Percentiles rank a stretch among this genome's conserved stretches.
Evolutionary conservation across 1,140 invertebrate genomes (phyloP).

Genomic region (Drosophila parvula): DNA sequence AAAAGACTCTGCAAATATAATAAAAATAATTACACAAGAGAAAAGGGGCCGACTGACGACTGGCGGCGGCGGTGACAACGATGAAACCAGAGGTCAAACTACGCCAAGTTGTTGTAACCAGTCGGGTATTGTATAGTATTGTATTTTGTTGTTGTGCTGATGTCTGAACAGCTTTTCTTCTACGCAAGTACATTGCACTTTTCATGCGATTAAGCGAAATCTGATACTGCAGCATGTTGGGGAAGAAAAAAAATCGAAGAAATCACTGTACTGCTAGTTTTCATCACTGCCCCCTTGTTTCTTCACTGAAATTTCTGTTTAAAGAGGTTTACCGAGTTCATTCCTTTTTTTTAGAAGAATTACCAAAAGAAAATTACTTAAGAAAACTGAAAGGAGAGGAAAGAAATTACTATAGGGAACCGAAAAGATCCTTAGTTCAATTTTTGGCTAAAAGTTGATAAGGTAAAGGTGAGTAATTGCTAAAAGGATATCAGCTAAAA

Average conservation of each 20-base stretch:
- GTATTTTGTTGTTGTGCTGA: conserved; percentile 26
- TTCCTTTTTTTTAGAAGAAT: no score
- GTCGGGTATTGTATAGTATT: conserved; percentile 21
- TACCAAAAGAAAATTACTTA: no score
- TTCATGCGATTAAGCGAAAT: conserved; percentile 78
- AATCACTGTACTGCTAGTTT: conserved; percentile 10
- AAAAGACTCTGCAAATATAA: conserved; percentile 61
- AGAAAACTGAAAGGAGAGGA: no score
- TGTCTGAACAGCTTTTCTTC: conserved; percentile 34
- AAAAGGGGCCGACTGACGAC: conserved; percentile 47
- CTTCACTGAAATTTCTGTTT: background rate
- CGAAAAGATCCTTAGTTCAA: background rate
- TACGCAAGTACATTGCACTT: conserved; percentile 67
- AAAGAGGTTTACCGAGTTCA: background rate
- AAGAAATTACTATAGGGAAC: background rate
- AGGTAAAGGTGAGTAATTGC: background rate
- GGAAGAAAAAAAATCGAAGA: conserved; percentile 16
- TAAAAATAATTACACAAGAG: conserved; percentile 79
- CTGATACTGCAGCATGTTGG: conserved; percentile 51
- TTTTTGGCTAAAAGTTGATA: background rate
- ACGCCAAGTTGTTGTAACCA: conserved; percentile 49
- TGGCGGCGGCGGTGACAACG: conserved; percentile 34
- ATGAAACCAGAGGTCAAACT: conserved; percentile 71
- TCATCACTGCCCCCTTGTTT: background rate
- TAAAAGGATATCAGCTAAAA: background rate